Base-by-base conservation (phyloP, 2,888 invertebrate genomes). In the Pogonocherus hispidulus region DNA sequence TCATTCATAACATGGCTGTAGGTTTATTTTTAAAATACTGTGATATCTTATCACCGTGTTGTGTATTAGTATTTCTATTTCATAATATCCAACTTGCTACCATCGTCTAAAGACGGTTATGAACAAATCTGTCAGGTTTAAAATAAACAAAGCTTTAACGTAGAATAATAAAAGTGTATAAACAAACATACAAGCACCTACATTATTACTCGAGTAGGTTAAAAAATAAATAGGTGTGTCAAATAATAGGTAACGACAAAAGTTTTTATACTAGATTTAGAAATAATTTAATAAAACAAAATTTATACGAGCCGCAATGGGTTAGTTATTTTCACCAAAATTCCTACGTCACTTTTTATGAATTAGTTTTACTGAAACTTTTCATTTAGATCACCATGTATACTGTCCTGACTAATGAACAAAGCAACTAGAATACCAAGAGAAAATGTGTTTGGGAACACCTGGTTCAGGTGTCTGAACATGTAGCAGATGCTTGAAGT, bases 21-120 rank as follows among this genome's bases (percentile, higher is more conserved):
- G 32, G 59, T 59, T 59, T 46, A 22, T 56, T 55, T 54, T 55
- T 56, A 56, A 56, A 56, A 56, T 56, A 37, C 44, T 14, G 41
- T 37, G 59, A 46, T 59, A 59, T 59, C 59, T 59, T 59, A 59
- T 59, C 59, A 59, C 27, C 44, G 41, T 22, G 44, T 23, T 44
- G 44, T 44, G 22, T 44, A 57, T 37, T 16, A 57, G 19, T 37
- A 55, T 57, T 57, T 57, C 56, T 27, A 27, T 27, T 27, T 27
- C 27, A 27, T 27, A 27, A 59, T 47, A 59, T 46, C 41, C n/a
- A 46, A 23, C 59, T 37, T 46, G 59, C 59, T 59, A 47, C 59
- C 32, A 59, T 18, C 41, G 32, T 11, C 16, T 23, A 46, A 19
- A 52, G 56, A 35, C 37, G 11, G 27, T 47, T 59, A 59, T 16